phyloP scores from a whole-genome alignment of 2,797 vertebrate genomes.

The Pseudochaenichthys georgianus region DNA sequence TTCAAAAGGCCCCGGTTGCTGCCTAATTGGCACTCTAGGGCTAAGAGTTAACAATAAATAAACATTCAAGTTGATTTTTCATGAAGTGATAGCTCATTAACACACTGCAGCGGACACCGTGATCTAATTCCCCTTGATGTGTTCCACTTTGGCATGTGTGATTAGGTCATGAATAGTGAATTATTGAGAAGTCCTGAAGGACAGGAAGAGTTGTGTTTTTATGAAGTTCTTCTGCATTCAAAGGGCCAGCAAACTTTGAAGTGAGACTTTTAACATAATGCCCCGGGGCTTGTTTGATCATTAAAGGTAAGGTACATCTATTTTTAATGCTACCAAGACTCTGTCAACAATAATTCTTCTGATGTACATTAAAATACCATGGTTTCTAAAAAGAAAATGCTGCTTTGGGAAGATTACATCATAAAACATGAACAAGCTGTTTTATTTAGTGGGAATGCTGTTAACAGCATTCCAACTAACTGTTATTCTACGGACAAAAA shows the following conservation, averaged over 20 bases:
- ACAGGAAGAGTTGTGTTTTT: slow-evolving; percentile 24
- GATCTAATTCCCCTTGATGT: slow-evolving; percentile 44
- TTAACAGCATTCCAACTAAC: too few relatives aligned
- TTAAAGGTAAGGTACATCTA: slow-evolving; percentile 75
- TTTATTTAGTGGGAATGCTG: not conserved
- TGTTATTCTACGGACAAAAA: too few relatives aligned
- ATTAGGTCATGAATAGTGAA: slow-evolving; percentile 52
- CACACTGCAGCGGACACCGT: slow-evolving; percentile 29
- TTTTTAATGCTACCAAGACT: slow-evolving; percentile 72
- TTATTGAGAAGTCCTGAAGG: slow-evolving; percentile 53
- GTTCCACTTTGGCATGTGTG: slow-evolving; percentile 40
- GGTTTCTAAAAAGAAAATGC: slow-evolving; percentile 34
- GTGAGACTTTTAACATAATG: slow-evolving; percentile 62
- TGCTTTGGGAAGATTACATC: slow-evolving; percentile 44
- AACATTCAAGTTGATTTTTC: slow-evolving; percentile 38
- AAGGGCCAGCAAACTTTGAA: slow-evolving; percentile 65
- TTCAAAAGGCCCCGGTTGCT: slow-evolving; percentile 34
- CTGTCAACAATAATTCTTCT: slow-evolving; percentile 69
- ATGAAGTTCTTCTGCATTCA: slow-evolving; percentile 45
- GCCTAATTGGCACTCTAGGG: slow-evolving; percentile 46
- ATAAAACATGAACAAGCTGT: slow-evolving; percentile 20
- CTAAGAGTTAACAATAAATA: slow-evolving; percentile 43
- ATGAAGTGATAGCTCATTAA: slow-evolving; percentile 51
- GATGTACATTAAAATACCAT: slow-evolving; percentile 58
- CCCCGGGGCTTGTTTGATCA: slow-evolving; percentile 67